Base-by-base conservation (phyloP, 2,797 vertebrate genomes). In the Micrastur ruficollis region DNA sequence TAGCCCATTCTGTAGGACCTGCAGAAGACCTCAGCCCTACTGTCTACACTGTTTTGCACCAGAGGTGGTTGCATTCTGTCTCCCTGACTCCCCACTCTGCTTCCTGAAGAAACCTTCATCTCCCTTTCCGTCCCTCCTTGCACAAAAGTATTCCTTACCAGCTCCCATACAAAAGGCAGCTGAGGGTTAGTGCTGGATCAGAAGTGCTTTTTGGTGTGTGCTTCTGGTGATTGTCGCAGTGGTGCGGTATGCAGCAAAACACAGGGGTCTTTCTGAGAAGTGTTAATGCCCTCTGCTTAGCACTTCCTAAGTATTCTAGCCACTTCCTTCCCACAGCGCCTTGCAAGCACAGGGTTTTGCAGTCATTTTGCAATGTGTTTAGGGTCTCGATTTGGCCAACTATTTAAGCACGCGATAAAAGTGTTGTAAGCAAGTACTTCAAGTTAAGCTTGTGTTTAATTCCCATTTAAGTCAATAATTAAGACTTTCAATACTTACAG, bases 241-340 rank as follows among this genome's bases (percentile, higher is more conserved):
- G 38, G 16, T 14, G 5, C 27, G 3, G 21, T 0, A n/a, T 12
- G 10, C 14, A 18, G 5, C n/a, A 15, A 12, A 15, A 32, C 18
- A 4, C 2, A 6, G 32, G 62, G 11, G 32, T 36, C 49, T 10
- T 31, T 14, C 68, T 56, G 32, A 34, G 36, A 22, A 12, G 63
- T 1, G 7, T 26, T 40, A 20, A 32, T 44, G 29, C 44, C 44
- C 49, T 58, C 46, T 25, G 38, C 50, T 50, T 34, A 47, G 50
- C 38, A 8, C 46, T 40, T 38, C 2, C 1, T 17, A 5, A 14
- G 14, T 11, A 1, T 38, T n/a, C 29, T 10, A 25, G 27, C 20
- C 6, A 2, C 23, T 14, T 25, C 36, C 49, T 44, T 34, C 46
- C 15, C 7, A 12, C 49, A 42, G 49, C 49, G 47, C 34, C 53